A percentile compares a stretch with the other conserved stretches of the same genome.
These are phyloP conservation scores for Sphaerodactylus townsendi DNA, from an alignment of 2,113 vertebrate genomes.

Conservation along the genomic window DNA sequence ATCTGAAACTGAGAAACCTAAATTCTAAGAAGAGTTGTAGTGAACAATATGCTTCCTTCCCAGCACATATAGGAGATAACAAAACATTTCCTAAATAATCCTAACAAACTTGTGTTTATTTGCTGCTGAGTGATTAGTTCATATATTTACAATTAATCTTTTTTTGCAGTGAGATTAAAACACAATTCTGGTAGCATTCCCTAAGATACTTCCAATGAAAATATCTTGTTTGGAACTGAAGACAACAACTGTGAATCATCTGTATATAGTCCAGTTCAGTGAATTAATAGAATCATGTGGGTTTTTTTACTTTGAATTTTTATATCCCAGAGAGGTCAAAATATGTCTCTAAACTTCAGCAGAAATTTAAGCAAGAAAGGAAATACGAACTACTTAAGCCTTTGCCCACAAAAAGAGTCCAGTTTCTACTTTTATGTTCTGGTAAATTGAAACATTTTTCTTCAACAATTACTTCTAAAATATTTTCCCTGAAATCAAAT, in stretches of 20 bases:
- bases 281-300: background rate
- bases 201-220: background rate
- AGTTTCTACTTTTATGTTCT: background rate
- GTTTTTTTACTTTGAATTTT: background rate
- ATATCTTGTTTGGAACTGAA: background rate
- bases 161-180: background rate
- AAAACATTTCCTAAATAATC: conserved; percentile 59
- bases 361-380: background rate
- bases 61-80: conserved; percentile 60
- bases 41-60: conserved; percentile 67
- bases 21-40: conserved; percentile 71
- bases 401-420: background rate
- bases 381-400: background rate
- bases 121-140: conserved; percentile 55
- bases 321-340: background rate
- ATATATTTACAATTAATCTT: conserved; percentile 47
- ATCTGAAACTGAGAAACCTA: conserved; percentile 76
- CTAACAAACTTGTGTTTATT: conserved; percentile 60
- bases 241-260: background rate
- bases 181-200: background rate
- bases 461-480: background rate
- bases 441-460: background rate
- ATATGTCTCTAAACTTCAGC: background rate
- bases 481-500: background rate
- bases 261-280: background rate